phyloP scores from a whole-genome alignment of 2,113 vertebrate species.

The Microcebus griseorufus region DNA sequence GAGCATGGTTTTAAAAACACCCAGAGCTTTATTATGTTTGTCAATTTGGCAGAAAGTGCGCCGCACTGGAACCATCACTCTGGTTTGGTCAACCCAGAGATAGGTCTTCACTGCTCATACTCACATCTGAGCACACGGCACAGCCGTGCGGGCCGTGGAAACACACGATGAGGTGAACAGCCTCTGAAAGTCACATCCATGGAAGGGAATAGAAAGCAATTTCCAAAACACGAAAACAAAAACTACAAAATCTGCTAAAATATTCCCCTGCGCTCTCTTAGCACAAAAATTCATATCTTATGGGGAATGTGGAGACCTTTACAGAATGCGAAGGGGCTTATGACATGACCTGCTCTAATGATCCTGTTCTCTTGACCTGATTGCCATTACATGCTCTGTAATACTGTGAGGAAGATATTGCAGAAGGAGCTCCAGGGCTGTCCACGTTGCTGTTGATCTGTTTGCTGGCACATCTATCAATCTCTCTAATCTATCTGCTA shows the following conservation, averaged over 20 bases:
- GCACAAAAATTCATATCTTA: conserved; percentile 52
- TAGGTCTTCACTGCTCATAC: not conserved
- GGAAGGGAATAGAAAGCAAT: not conserved
- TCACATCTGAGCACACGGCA: not conserved
- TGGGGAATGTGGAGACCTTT: not conserved
- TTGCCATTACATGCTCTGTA: conserved; percentile 89
- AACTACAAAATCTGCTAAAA: conserved; percentile 75
- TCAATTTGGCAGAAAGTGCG: conserved; percentile 64
- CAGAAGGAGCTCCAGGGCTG: conserved; percentile 88
- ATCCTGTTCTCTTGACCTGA: not conserved
- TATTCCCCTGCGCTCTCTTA: not conserved
- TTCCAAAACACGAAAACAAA: conserved; percentile 51
- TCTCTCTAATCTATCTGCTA: no score
- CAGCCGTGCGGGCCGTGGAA: not conserved
- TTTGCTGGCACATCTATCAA: not conserved
- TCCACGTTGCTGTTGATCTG: conserved; percentile 84
- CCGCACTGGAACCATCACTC: conserved; percentile 59
- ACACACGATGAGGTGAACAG: not conserved
- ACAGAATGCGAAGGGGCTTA: not conserved
- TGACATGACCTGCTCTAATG: fast-evolving
- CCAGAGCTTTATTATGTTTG: conserved; percentile 79
- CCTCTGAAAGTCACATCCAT: not conserved
- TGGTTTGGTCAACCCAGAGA: conserved; percentile 55
- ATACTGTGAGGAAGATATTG: conserved; percentile 89
- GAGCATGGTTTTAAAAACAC: conserved; percentile 29